These are phyloP conservation scores for Noctua pronuba DNA, from an alignment of 2,888 invertebrate genomes.

Conservation along the genomic window DNA sequence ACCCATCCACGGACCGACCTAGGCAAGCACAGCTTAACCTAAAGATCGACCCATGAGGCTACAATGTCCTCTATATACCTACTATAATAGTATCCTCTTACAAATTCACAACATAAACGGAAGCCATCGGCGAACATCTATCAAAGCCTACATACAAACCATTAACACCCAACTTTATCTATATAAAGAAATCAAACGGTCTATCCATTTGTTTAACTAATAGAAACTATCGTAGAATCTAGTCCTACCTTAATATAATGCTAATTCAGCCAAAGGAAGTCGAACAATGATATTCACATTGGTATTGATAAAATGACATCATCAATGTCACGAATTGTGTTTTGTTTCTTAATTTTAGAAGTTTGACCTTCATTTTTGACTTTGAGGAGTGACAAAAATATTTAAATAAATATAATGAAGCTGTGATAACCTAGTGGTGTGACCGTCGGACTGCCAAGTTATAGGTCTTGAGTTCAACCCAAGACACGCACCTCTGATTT, in stretches of 20 bases:
- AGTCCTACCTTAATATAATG: constrained; percentile 48
- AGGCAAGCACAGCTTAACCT: too few relatives aligned
- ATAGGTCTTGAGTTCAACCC: too few relatives aligned
- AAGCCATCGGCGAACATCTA: constrained; percentile 28
- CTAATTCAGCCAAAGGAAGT: constrained; percentile 45
- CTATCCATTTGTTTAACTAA: constrained; percentile 33
- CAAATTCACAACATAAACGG: constrained; percentile 11
- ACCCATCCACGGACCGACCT: neutral
- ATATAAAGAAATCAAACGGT: constrained; percentile 41
- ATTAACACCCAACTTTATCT: constrained; percentile 34
- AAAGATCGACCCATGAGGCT: too few relatives aligned
- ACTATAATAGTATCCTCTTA: neutral
- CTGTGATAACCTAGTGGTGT: neutral
- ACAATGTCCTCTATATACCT: neutral
- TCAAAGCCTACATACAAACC: constrained; percentile 2
- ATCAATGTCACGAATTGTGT: constrained; percentile 10
- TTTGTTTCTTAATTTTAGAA: constrained; percentile 11
- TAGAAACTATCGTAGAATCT: constrained; percentile 56
- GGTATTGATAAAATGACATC: constrained; percentile 48
- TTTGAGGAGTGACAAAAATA: constrained; percentile 17
- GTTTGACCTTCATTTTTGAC: constrained; percentile 33
- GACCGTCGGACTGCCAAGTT: too few relatives aligned
- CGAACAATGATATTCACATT: constrained; percentile 50
- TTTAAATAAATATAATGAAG: neutral
- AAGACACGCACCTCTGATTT: too few relatives aligned